Evolutionary conservation across 2,797 vertebrate genomes (phyloP).

Genomic region (Xiphophorus birchmanni): DNA sequence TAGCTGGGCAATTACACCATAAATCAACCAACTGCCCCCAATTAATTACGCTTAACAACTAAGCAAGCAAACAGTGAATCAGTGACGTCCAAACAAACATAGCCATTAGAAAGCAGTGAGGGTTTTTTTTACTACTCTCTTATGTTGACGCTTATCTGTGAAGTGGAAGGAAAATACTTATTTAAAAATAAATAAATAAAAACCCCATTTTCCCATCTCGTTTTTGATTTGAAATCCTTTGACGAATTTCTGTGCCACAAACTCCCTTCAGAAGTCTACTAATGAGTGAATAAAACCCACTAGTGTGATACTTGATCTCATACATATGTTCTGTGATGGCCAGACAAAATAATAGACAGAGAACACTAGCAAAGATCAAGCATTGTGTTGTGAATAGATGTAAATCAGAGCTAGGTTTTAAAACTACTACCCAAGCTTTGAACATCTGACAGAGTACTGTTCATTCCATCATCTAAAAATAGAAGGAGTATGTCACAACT

Average conservation of each 20-base stretch:
- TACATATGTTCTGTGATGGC: not conserved
- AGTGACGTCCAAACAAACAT: slow-evolving; percentile 19
- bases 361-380: not conserved
- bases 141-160: not conserved
- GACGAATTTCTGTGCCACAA: not conserved
- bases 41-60: slow-evolving; percentile 36
- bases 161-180: not conserved
- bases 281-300: not conserved
- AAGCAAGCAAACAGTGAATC: slow-evolving; percentile 26
- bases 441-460: not conserved
- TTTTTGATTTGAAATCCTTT: not conserved
- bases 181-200: too few relatives aligned
- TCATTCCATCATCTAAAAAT: not conserved
- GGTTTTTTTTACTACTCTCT: accelerated
- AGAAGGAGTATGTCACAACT: not conserved
- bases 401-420: not conserved
- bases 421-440: not conserved
- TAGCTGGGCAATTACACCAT: slow-evolving; percentile 1
- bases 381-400: not conserved
- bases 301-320: not conserved
- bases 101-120: not conserved
- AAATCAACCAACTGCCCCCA: not conserved
- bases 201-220: too few relatives aligned
- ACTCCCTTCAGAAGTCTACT: not conserved
- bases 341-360: not conserved